phyloP scores from a whole-genome alignment of 2,797 vertebrate genomes.

The Peromyscus aztecus region DNA sequence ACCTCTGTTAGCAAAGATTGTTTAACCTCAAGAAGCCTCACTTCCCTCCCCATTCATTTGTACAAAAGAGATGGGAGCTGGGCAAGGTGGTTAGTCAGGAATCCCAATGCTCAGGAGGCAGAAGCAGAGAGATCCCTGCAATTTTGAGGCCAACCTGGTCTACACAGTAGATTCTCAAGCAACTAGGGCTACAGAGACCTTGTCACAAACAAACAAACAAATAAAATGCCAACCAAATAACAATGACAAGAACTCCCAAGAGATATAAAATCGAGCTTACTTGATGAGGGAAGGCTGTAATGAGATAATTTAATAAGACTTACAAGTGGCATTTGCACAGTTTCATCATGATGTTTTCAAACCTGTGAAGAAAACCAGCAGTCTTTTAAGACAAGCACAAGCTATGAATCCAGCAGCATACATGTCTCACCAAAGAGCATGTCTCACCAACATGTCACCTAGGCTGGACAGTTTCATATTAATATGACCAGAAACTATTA shows the following conservation, averaged over 20 bases:
- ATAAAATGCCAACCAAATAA: background rate
- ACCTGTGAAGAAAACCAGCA: background rate
- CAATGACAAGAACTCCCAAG: background rate
- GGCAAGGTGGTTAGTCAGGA: background rate
- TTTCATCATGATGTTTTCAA: background rate
- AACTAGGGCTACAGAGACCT: background rate
- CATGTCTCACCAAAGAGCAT: background rate
- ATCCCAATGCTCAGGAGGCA: background rate
- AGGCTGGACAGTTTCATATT: background rate
- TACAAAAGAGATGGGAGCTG: background rate
- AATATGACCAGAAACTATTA: slow-evolving; percentile 17
- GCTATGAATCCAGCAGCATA: background rate
- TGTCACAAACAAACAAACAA: background rate
- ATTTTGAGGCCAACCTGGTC: background rate
- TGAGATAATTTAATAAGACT: background rate
- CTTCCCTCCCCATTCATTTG: background rate
- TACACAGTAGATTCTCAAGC: background rate
- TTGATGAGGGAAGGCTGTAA: background rate
- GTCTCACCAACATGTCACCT: background rate
- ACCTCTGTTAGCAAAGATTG: background rate
- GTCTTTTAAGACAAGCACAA: background rate
- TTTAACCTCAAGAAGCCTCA: background rate
- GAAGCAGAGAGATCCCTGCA: background rate
- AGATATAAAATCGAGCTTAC: background rate
- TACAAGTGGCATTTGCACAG: background rate